Conservation (phyloP, 2,113 vertebrate species). For the Lucifuga dentata region DNA sequence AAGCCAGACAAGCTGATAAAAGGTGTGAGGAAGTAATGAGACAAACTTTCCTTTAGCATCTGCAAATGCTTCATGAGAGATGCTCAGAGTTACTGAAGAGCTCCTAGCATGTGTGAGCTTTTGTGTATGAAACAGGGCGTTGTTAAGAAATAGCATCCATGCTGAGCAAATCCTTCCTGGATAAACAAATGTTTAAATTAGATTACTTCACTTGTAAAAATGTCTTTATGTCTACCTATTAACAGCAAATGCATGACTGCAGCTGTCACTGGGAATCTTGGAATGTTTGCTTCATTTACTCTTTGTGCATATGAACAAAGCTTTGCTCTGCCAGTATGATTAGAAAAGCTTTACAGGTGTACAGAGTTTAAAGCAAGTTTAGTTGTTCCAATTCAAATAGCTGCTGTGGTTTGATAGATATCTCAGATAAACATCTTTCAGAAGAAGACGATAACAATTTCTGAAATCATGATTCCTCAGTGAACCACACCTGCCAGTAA, state of each 20-base stretch:
- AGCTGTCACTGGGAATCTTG: not conserved
- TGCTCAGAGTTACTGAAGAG: conserved; percentile 1
- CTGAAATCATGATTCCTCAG: conserved; percentile 1
- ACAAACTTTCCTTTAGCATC: conserved; percentile 7
- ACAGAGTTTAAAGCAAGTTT: not conserved
- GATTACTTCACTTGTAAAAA: conserved; percentile 1
- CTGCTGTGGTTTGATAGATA: not conserved
- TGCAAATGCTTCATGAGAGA: conserved; percentile 20
- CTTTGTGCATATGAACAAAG: conserved; percentile 22
- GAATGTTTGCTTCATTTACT: conserved; percentile 2
- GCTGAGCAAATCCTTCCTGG: conserved; percentile 1
- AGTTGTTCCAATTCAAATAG: too few relatives aligned
- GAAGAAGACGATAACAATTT: not conserved
- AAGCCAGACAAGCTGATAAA: not conserved
- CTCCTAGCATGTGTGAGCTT: conserved; percentile 9
- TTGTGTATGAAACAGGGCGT: conserved; percentile 9
- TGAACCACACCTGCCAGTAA: not conserved
- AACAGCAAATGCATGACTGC: not conserved
- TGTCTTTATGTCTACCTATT: not conserved
- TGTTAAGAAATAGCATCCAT: conserved; percentile 5
- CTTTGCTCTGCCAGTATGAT: not conserved
- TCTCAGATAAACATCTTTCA: not conserved
- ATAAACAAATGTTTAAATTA: not conserved
- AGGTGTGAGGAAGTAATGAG: conserved; percentile 23
- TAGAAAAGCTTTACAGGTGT: not conserved